Base-by-base conservation (phyloP, 2,888 invertebrate species). In the Leucophora obtusa region DNA sequence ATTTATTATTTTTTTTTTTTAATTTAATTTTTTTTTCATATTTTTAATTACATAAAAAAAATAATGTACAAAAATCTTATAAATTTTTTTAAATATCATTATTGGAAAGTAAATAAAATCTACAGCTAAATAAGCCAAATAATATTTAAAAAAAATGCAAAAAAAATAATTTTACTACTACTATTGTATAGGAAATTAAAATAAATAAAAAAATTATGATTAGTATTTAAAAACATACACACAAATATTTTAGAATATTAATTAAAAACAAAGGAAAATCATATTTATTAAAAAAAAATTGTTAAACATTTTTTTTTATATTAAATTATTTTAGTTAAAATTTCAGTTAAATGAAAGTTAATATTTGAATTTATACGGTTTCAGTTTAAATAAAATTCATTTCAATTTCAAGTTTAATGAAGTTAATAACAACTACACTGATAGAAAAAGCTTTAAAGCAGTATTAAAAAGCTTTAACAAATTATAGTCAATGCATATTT, bases 41-140 rank as follows among this genome's bases (percentile, higher is more conserved):
- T 10, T 7, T 18, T 35, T 53, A 9, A 62, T 38, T 53, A 11
- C 18, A 53, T 3, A 17, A 59, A 6, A 17, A 59, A 43, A 62
- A 62, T 21, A 62, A 62, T 71, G 53, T 62, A 62, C 54, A 62
- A 71, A 60, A 8, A 33, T 33, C n/a, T 1, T 47, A 58, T 33
- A 28, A 33, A 43, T 54, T 14, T 38, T 53, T 63, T 51, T 56
- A 24, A 38, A 21, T 63, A 43, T 35, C n/a, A 43, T 24, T 60
- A 35, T 53, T 65, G 21, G 56, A 70, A 47, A 51, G 17, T n/a
- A 65, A 66, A 65, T 50, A 51, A 84, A 86, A 85, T 87, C 89
- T 89, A 89, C 89, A 89, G 89, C 89, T 89, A 89, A 88, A 87
- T 86, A 87, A 89, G 86, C 87, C 88, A 89, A 89, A 87, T 86